phyloP scores from a whole-genome alignment of 2,797 vertebrate species.

The Myotis planiceps region DNA sequence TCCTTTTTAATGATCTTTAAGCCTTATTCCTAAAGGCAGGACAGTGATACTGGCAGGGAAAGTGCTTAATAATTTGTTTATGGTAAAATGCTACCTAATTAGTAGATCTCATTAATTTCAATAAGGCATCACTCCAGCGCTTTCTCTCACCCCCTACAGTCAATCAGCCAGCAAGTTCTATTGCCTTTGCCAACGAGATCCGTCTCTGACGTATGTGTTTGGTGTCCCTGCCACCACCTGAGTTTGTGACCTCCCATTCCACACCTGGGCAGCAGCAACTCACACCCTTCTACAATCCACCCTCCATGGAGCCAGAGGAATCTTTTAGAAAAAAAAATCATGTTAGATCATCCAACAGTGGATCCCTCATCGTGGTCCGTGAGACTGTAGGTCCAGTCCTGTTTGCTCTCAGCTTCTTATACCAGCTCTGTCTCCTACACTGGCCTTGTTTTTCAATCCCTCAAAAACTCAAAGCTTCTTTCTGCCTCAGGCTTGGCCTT shows the following conservation, averaged over 20 bases:
- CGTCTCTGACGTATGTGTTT: background rate
- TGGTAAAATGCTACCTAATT: constrained; percentile 77
- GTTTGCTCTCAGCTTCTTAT: background rate
- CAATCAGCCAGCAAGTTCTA: background rate
- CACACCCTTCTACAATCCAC: background rate
- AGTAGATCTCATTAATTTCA: constrained; percentile 78
- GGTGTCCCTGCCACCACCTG: background rate
- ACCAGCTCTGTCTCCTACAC: background rate
- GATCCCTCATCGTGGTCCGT: fast-evolving
- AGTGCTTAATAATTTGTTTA: constrained; percentile 78
- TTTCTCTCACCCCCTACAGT: background rate
- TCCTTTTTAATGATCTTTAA: constrained; percentile 75
- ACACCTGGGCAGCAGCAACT: background rate
- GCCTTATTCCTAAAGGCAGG: constrained; percentile 75
- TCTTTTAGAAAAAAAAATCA: background rate
- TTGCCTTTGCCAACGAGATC: background rate
- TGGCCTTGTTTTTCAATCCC: background rate
- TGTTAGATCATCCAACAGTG: fast-evolving
- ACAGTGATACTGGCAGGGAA: constrained; percentile 66
- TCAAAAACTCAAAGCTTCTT: background rate
- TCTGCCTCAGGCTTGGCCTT: background rate
- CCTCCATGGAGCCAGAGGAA: background rate
- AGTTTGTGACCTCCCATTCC: background rate
- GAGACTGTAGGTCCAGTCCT: background rate
- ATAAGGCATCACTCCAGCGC: constrained; percentile 24